Evolutionary conservation across 2,113 vertebrate genomes (phyloP).

Genomic region (Plotosus lineatus): DNA sequence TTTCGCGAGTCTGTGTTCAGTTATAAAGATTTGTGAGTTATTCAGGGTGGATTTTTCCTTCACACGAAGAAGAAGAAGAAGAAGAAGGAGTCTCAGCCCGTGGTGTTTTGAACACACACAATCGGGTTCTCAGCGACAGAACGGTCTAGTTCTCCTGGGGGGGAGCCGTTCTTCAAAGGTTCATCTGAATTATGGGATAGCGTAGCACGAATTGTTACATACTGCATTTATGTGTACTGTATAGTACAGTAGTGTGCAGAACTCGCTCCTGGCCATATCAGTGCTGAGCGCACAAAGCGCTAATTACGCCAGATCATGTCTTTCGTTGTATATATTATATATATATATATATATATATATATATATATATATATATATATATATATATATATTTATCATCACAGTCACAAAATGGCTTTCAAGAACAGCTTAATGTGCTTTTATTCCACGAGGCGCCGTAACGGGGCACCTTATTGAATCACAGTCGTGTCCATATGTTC

Average conservation of each 20-base stretch:
- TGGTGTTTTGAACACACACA: not conserved
- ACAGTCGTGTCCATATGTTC: slow-evolving; percentile 72
- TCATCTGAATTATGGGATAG: too few species aligned
- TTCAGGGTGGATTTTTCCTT: slow-evolving; percentile 8
- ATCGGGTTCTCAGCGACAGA: not conserved
- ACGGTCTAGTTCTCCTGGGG: too few species aligned
- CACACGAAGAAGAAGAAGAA: not conserved
- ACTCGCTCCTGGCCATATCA: slow-evolving; percentile 56
- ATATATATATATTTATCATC: slow-evolving; percentile 35
- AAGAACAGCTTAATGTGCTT: slow-evolving; percentile 72
- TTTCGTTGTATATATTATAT: slow-evolving; percentile 69
- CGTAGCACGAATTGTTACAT: too few species aligned
- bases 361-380: slow-evolving; percentile 57
- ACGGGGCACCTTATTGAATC: slow-evolving; percentile 74
- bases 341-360: slow-evolving; percentile 52
- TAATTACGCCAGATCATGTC: slow-evolving; percentile 73
- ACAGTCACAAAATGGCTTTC: slow-evolving; percentile 74
- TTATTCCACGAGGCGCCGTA: slow-evolving; percentile 68
- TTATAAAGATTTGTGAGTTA: not conserved
- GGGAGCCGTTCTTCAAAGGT: too few species aligned
- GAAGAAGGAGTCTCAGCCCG: not conserved
- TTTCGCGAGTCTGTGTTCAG: not conserved
- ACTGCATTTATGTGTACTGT: too few species aligned
- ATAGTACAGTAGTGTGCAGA: too few species aligned
- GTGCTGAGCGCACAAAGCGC: slow-evolving; percentile 51